Percentiles rank a stretch among this genome's conserved stretches.
phyloP scores from a whole-genome alignment of 2,113 vertebrate genomes.

The Falco punctatus region DNA sequence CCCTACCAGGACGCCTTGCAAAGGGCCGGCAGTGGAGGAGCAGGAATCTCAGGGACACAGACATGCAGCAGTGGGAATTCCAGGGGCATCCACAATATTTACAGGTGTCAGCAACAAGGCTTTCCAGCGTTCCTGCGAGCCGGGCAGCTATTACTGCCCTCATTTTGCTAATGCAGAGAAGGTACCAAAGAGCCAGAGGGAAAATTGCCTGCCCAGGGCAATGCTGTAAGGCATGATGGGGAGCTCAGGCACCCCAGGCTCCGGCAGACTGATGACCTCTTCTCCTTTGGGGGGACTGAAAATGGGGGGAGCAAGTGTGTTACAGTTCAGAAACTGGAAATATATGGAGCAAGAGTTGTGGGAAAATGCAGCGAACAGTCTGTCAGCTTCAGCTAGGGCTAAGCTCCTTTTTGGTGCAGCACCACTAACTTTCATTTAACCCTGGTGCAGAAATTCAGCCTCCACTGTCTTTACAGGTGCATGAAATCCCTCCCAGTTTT shows the following conservation, averaged over 20 bases:
- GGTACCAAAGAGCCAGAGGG: background rate
- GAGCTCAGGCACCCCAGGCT: background rate
- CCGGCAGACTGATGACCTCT: background rate
- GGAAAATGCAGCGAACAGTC: background rate
- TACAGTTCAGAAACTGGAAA: rapidly evolving
- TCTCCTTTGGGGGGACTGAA: background rate
- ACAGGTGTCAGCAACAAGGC: rapidly evolving
- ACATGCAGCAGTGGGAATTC: background rate
- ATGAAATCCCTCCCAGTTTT: background rate
- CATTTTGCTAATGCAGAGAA: background rate
- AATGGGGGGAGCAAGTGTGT: rapidly evolving
- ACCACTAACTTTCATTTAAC: background rate
- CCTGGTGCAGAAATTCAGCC: background rate
- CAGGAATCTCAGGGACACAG: background rate
- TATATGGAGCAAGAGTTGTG: background rate
- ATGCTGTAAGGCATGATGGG: rapidly evolving
- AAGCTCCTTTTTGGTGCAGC: no score
- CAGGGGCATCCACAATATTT: rapidly evolving
- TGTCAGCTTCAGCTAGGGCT: background rate
- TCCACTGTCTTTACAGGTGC: no score
- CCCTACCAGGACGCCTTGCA: background rate
- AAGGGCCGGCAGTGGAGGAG: background rate
- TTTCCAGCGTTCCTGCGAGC: background rate
- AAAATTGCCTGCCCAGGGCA: no score
- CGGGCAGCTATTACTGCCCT: background rate